A percentile compares a stretch with the other conserved stretches of the same genome.
Conservation (phyloP, 2,797 vertebrate species). For the Centropyge bicolor region DNA sequence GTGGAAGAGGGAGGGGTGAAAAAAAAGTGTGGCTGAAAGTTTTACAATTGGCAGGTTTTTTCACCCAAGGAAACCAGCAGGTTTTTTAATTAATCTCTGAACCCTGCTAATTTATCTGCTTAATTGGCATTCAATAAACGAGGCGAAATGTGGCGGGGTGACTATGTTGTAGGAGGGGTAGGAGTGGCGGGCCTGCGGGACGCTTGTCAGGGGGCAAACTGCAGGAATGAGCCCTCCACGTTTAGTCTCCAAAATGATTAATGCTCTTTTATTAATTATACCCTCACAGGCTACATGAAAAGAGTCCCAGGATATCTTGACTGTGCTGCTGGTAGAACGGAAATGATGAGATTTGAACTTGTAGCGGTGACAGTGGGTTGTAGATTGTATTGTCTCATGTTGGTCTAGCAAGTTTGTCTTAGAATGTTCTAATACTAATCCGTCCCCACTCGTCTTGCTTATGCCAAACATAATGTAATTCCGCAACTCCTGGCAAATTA, state of each 20-base stretch:
- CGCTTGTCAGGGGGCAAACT: conserved; percentile 72
- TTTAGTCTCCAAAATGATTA: conserved; percentile 82
- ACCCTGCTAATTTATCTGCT: conserved; percentile 82
- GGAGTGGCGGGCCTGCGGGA: conserved; percentile 68
- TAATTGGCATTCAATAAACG: conserved; percentile 84
- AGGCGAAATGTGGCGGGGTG: conserved; percentile 63
- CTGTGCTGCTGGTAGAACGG: conserved; percentile 54
- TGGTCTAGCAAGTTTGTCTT: conserved; percentile 14
- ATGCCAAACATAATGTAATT: conserved; percentile 8
- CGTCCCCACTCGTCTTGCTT: conserved; percentile 1
- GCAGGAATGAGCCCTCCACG: conserved; percentile 71
- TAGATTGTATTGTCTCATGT: conserved; percentile 25
- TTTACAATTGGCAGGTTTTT: conserved; percentile 63
- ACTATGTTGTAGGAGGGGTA: conserved; percentile 50
- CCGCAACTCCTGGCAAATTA: conserved; percentile 22
- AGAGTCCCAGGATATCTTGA: conserved; percentile 70
- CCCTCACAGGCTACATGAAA: conserved; percentile 74
- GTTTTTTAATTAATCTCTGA: conserved; percentile 84
- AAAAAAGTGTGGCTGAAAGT: conserved; percentile 51
- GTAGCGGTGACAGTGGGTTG: conserved; percentile 15
- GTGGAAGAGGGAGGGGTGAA: conserved; percentile 39
- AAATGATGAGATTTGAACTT: conserved; percentile 60
- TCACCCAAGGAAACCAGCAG: conserved; percentile 69
- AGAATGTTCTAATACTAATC: conserved; percentile 30
- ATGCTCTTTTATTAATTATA: conserved; percentile 84